These are phyloP conservation scores for Plodia interpunctella DNA, from an alignment of 1,140 invertebrate genomes.

Conservation along the genomic window DNA sequence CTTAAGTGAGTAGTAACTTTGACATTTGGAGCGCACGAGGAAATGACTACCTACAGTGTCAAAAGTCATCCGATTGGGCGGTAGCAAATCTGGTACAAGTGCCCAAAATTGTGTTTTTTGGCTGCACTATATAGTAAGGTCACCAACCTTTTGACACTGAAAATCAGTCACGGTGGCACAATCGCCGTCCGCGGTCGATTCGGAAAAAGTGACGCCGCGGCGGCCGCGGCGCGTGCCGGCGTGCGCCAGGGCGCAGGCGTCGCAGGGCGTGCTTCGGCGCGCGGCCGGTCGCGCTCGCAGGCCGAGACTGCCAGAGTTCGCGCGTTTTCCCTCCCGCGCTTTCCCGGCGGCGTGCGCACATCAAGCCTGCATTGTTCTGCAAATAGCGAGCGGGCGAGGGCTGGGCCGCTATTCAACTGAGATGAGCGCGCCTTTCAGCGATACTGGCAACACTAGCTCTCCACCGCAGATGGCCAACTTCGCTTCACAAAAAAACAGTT, in stretches of 20 bases:
- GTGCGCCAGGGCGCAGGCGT: constrained; percentile 68
- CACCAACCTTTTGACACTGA: constrained; percentile 76
- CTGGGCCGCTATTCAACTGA: constrained; percentile 46
- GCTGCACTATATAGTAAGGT: constrained; percentile 45
- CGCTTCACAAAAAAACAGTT: constrained; percentile 31
- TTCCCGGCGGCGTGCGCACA: constrained; percentile 69
- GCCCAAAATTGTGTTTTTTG: constrained; percentile 41
- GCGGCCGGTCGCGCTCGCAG: constrained; percentile 61
- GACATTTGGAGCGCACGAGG: constrained; percentile 49
- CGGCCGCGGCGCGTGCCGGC: constrained; percentile 60
- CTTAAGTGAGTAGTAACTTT: constrained; percentile 23
- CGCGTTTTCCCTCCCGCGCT: constrained; percentile 72
- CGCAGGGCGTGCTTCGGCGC: constrained; percentile 48
- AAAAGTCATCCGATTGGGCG: constrained; percentile 26
- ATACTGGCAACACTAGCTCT: constrained; percentile 31
- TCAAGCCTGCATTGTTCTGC: constrained; percentile 72
- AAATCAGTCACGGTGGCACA: constrained; percentile 62
- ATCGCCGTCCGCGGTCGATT: constrained; percentile 58
- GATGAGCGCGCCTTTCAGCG: constrained; percentile 42
- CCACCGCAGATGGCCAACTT: constrained; percentile 24
- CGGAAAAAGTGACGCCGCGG: constrained; percentile 69
- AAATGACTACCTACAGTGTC: constrained; percentile 34
- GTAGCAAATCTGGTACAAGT: constrained; percentile 30
- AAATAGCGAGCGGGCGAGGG: constrained; percentile 58
- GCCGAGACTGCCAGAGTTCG: constrained; percentile 62